Base-by-base conservation (phyloP, 2,113 vertebrate genomes). In the Silurus meridionalis region DNA sequence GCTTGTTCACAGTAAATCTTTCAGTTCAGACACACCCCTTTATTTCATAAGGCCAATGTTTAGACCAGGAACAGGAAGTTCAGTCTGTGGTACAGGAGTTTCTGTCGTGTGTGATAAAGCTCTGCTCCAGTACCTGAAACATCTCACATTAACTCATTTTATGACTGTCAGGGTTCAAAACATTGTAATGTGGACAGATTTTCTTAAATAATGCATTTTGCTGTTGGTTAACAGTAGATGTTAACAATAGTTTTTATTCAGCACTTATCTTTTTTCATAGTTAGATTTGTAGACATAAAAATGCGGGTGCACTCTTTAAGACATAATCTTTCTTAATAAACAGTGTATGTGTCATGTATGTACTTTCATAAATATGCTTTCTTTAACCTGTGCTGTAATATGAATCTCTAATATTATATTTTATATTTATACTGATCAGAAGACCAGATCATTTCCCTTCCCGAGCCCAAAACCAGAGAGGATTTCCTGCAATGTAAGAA, bases 401-500 rank as follows among this genome's bases (percentile, higher is more conserved):
- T 67, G 11, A 23, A 63, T 57, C 19, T 28, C 1, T 67, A 67
- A 37, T 28, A 67, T 37, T 4, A n/a, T 13, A 19, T 19, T 14
- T 55, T 75, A 13, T 19, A 50, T 60, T 60, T 75, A 25, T 37
- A 60, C 17, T 37, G 23, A 17, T 66, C 19, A 79, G n/a, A 25
- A 3, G 10, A 55, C 17, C 17, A 71, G 37, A 72, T 81, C 37
- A 82, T 86, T 48, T 64, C 77, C 37, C 53, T 21, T 80, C 77
- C 78, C 72, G 64, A 86, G 23, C 64, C 78, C 11, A 8, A 46
- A n/a, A 57, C 6, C 78, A 72, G 85, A 81, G 52, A 58, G n/a
- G 57, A 81, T 19, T 72, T 80, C 28, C 19, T 82, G 53, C 46
- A 74, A 3, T 80, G 84, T 80, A 86, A 86, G 74, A n/a, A 64